These are phyloP conservation scores for Rhynchonycteris naso DNA, from an alignment of 2,797 vertebrate genomes.

Conservation along the genomic window DNA sequence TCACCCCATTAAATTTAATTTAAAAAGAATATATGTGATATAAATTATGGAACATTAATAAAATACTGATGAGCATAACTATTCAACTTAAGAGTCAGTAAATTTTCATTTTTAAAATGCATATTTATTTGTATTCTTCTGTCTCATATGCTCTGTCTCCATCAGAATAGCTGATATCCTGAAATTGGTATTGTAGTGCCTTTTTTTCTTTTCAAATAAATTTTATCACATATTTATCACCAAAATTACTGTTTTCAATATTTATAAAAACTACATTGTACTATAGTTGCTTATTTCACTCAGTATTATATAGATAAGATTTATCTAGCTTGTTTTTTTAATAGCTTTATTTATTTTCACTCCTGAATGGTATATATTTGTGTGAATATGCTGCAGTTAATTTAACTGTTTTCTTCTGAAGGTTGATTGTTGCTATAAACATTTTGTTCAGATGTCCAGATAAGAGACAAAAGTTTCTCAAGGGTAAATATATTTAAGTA, in stretches of 20 bases:
- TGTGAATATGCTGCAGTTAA: background rate
- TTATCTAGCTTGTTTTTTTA: background rate
- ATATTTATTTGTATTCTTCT: background rate
- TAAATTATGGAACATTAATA: background rate
- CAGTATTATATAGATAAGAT: background rate
- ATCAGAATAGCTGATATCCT: background rate
- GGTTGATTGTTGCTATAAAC: background rate
- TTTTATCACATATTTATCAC: background rate
- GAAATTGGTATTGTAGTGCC: background rate
- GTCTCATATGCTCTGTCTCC: background rate
- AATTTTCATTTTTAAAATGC: background rate
- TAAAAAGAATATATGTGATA: background rate
- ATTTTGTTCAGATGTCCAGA: background rate
- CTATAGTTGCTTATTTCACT: background rate
- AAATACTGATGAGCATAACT: background rate
- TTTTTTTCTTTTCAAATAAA: background rate
- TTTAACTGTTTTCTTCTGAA: slow-evolving; percentile 9
- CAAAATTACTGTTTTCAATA: background rate
- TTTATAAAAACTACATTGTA: background rate
- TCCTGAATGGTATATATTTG: background rate
- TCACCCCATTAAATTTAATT: too few species aligned
- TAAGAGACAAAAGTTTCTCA: background rate
- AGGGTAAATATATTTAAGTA: background rate
- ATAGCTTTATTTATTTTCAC: slow-evolving; percentile 5
- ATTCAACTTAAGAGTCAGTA: background rate